Percentiles rank a stretch among this genome's conserved stretches.
Evolutionary conservation across 35 echinoderm and acorn worm species (phyloP).

Genomic region (Holothuria glaberrima): DNA sequence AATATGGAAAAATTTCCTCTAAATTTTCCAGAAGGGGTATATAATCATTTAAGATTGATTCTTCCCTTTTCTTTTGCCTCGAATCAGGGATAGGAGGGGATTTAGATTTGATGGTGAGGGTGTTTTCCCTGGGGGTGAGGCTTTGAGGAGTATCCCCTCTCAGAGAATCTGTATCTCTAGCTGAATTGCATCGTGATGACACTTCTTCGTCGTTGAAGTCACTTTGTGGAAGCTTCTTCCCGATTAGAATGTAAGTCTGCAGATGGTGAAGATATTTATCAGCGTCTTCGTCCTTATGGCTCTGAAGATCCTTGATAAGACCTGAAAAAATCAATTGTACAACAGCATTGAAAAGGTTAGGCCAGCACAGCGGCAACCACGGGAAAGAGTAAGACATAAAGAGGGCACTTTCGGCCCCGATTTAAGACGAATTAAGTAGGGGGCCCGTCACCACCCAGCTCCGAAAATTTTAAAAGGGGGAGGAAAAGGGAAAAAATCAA

Average conservation of each 20-base stretch:
- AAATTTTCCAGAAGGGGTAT: constrained; percentile 13
- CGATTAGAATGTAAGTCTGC: constrained; percentile 54
- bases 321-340: neutral
- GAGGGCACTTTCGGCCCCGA: too few relatives aligned
- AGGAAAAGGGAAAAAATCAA: too few relatives aligned
- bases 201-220: neutral
- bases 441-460: too few relatives aligned
- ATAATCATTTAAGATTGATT: constrained; percentile 17
- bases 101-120: neutral
- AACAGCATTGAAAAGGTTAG: too few relatives aligned
- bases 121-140: constrained; percentile 7
- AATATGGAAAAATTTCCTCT: constrained; percentile 28
- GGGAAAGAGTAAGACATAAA: too few relatives aligned
- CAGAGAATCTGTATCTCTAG: neutral
- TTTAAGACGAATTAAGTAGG: too few relatives aligned
- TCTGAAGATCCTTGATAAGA: constrained; percentile 56
- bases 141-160: constrained; percentile 11
- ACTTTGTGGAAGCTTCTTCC: neutral
- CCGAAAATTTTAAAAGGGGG: too few relatives aligned
- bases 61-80: neutral
- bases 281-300: constrained; percentile 39
- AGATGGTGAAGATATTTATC: constrained; percentile 28
- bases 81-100: neutral
- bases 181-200: neutral
- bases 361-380: too few relatives aligned